phyloP scores from a whole-genome alignment of 2,888 invertebrate genomes.

The Philonicus albiceps region DNA sequence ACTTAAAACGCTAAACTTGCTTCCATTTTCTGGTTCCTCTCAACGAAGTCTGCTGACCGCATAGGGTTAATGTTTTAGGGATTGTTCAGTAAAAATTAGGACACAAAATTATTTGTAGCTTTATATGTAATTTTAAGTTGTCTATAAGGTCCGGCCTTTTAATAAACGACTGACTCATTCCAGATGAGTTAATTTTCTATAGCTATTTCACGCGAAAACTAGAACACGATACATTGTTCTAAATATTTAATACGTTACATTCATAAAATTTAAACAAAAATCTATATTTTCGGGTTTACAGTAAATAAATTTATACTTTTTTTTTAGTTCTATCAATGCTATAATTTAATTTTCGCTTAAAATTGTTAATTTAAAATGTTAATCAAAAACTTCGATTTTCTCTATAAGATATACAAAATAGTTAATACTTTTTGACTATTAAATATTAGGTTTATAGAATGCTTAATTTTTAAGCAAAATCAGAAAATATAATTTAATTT shows the following conservation, averaged over 20 bases:
- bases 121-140: neutral
- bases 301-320: neutral
- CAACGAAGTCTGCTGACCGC: too few species aligned
- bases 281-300: neutral
- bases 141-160: slow-evolving; percentile 46
- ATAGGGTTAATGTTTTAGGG: neutral
- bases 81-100: neutral
- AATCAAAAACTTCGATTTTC: neutral
- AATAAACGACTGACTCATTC: slow-evolving; percentile 45
- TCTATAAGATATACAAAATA: too few species aligned
- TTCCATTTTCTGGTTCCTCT: too few species aligned
- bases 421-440: too few species aligned
- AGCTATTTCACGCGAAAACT: neutral
- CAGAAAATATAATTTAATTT: too few species aligned
- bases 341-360: neutral
- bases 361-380: too few species aligned
- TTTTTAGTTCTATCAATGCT: neutral
- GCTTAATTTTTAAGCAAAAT: too few species aligned
- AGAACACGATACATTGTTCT: neutral
- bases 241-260: neutral
- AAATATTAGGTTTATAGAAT: too few species aligned
- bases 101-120: neutral
- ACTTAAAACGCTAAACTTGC: too few species aligned
- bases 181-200: slow-evolving; percentile 43
- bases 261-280: neutral